Evolutionary conservation across 2,888 invertebrate species (phyloP), one percentile per base, ranked within the genome.

Genomic region (Danaus chrysippus): DNA sequence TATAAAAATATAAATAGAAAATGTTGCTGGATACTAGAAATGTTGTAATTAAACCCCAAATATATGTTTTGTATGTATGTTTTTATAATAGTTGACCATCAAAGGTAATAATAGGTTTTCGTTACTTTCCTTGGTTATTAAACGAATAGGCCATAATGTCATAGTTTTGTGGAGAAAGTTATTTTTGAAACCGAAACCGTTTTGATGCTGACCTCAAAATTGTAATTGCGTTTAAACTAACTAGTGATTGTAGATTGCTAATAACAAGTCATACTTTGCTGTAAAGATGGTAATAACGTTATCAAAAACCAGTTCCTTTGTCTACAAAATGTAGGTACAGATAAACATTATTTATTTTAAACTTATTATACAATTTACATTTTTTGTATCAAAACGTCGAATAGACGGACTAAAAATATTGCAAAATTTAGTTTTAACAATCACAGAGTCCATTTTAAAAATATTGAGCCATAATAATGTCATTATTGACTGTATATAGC

Each of bases 131-230:
- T 56, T 41, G 54, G 46, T 54, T 54, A 57, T 59, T 56, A 62
- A 59, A 59, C 59, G 49, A 56, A 65, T 42, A 59, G 59, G 59
- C 42, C 41, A 62, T 62, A 49, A 49, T 58, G 62, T 62, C 62
- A 55, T 54, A 65, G 56, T 56, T 56, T 59, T 52, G 17, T 34
- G 59, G 62, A 57, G 65, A 65, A 65, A 65, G 65, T 62, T 59
- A 52, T 57, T 62, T 59, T 56, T 53, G 53, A 63, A 59, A 41
- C 49, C 52, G 56, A 61, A 61, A 56, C 56, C 49, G 56, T 56
- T 61, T 61, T 55, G 56, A 55, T 54, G 23, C 17, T 65, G 65
- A 62, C 65, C 65, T 59, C 65, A 23, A 46, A 59, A 57, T 10
- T 46, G 13, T 63, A 61, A 56, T 61, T 52, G 52, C 61, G 10